Evolutionary conservation across 1,140 invertebrate species (phyloP).

Genomic region (Neuroterus valhalla): DNA sequence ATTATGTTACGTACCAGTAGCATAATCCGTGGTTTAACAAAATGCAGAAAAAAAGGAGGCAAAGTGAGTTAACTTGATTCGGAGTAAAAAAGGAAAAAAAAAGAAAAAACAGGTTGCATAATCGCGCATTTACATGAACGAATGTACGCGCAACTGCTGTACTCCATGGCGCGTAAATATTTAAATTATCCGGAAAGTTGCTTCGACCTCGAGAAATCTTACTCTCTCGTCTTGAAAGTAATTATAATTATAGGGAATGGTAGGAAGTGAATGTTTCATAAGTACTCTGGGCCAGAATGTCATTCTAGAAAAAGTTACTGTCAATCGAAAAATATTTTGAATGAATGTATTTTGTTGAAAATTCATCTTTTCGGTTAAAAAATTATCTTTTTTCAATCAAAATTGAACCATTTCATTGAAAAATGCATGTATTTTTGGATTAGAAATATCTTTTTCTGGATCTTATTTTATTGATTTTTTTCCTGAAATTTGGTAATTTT

Average conservation of each 20-base stretch:
- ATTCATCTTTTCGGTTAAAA: too few relatives aligned
- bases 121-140: slow-evolving; percentile 24
- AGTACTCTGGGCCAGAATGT: neutral
- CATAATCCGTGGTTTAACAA: neutral
- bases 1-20: neutral
- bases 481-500: too few relatives aligned
- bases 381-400: too few relatives aligned
- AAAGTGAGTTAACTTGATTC: slow-evolving; percentile 15
- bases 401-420: too few relatives aligned
- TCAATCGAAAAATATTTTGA: neutral
- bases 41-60: neutral
- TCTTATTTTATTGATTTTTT: too few relatives aligned
- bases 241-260: slow-evolving; percentile 13
- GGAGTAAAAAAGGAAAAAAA: neutral
- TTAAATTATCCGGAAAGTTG: slow-evolving; percentile 29
- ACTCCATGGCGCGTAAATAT: slow-evolving; percentile 27
- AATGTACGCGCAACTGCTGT: slow-evolving; percentile 24
- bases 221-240: slow-evolving; percentile 30
- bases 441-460: too few relatives aligned
- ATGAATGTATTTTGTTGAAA: too few relatives aligned
- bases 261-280: neutral
- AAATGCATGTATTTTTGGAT: too few relatives aligned
- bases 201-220: slow-evolving; percentile 28
- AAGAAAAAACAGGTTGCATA: slow-evolving; percentile 8
- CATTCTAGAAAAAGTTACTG: neutral